These are phyloP conservation scores for Echinarachnius parma DNA, from an alignment of 53 echinoderm and acorn worm species.

Conservation along the genomic window DNA sequence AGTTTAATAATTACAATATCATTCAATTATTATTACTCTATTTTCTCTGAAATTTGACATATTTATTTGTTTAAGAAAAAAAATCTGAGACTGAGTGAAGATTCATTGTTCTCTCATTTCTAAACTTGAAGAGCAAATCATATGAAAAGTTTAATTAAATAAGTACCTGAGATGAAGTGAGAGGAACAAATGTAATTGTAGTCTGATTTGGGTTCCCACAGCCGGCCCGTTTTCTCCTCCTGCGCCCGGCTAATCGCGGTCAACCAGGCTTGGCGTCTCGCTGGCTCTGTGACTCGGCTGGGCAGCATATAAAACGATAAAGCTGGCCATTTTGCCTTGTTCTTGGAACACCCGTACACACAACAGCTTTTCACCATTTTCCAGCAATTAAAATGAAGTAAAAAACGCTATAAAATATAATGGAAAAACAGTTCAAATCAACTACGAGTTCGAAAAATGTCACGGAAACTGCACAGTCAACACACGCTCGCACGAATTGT, in stretches of 20 bases:
- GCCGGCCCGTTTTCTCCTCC: slow-evolving; percentile 10
- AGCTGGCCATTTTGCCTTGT: not conserved
- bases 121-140: no score
- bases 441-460: not conserved
- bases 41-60: no score
- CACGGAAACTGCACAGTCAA: no score
- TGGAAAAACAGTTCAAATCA: not conserved
- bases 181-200: slow-evolving; percentile 5
- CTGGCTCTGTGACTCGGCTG: not conserved
- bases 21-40: no score
- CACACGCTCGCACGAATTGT: no score
- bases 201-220: slow-evolving; percentile 6
- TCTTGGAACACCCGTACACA: not conserved
- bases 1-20: no score
- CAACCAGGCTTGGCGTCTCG: slow-evolving; percentile 9
- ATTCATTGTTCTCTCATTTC: no score
- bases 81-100: no score
- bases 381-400: not conserved
- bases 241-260: slow-evolving; percentile 15
- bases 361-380: not conserved
- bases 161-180: no score
- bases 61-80: no score
- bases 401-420: not conserved
- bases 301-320: slow-evolving; percentile 12
- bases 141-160: no score